These are phyloP conservation scores for Trichopoda pennipes DNA, from an alignment of 2,888 invertebrate genomes.

Conservation along the genomic window DNA sequence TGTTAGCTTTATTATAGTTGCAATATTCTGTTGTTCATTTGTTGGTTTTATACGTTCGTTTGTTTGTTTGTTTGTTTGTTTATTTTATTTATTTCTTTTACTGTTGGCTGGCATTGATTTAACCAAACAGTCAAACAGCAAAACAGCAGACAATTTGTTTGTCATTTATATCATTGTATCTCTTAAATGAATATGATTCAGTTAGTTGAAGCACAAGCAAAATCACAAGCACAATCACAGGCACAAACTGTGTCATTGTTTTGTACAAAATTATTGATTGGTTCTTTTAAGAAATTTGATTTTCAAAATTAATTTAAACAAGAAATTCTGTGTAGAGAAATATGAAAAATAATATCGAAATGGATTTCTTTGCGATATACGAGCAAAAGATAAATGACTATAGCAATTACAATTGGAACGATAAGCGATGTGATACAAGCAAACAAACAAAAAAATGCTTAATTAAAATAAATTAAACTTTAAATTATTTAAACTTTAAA, in stretches of 20 bases:
- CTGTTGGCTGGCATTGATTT: slow-evolving; percentile 56
- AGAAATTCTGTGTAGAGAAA: slow-evolving; percentile 34
- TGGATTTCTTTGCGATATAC: slow-evolving; percentile 20
- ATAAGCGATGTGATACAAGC: not conserved
- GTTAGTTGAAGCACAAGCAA: slow-evolving; percentile 38
- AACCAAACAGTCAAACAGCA: slow-evolving; percentile 70
- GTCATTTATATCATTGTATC: slow-evolving; percentile 57
- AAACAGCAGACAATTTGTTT: slow-evolving; percentile 65
- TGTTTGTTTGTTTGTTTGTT: slow-evolving; percentile 18
- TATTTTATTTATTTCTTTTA: slow-evolving; percentile 24
- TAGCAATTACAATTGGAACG: slow-evolving; percentile 37
- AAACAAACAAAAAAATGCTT: not conserved
- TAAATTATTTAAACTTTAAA: not conserved
- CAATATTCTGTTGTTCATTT: slow-evolving; percentile 46
- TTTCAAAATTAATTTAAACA: slow-evolving; percentile 64
- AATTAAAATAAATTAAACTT: not conserved
- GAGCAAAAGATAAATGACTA: slow-evolving; percentile 27
- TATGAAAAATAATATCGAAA: slow-evolving; percentile 25
- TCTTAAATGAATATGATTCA: slow-evolving; percentile 52
- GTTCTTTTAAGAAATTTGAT: slow-evolving; percentile 67
- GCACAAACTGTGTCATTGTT: slow-evolving; percentile 66
- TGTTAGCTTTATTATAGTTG: slow-evolving; percentile 48
- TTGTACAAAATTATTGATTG: slow-evolving; percentile 65
- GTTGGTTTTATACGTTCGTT: slow-evolving; percentile 28
- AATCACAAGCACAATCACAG: too few species aligned